These are phyloP conservation scores for Gymnobelideus leadbeateri DNA, from an alignment of 2,113 vertebrate species.

Conservation along the genomic window DNA sequence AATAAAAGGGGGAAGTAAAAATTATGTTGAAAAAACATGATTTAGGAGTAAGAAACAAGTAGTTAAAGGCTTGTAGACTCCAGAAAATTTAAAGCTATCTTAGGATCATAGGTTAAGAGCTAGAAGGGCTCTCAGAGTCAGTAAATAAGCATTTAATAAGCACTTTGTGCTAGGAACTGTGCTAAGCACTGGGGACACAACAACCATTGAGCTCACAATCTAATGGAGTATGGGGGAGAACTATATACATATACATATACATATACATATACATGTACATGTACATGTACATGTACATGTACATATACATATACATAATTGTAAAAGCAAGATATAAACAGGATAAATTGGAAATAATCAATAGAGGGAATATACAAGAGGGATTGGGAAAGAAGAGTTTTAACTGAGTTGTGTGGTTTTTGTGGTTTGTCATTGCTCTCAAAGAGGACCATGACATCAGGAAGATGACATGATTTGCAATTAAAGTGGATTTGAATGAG, in stretches of 20 bases:
- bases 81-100: neutral
- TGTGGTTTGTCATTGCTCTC: too few relatives aligned
- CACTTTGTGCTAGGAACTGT: neutral
- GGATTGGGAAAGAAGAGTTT: neutral
- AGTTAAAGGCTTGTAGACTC: neutral
- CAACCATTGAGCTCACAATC: neutral
- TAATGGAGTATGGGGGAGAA: neutral
- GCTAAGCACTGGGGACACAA: neutral
- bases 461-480: too few relatives aligned
- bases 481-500: too few relatives aligned
- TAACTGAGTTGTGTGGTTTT: neutral
- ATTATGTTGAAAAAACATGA: neutral
- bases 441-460: too few relatives aligned
- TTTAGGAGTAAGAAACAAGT: neutral
- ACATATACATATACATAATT: too few relatives aligned
- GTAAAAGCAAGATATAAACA: neutral
- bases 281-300: too few relatives aligned
- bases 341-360: neutral
- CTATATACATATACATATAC: too few relatives aligned
- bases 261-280: too few relatives aligned
- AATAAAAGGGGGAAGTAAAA: neutral
- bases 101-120: neutral
- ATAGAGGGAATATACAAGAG: neutral
- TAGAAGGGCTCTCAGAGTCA: neutral
- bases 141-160: neutral